Base-by-base conservation (phyloP, 2,113 vertebrate genomes). In the Promerops cafer region DNA sequence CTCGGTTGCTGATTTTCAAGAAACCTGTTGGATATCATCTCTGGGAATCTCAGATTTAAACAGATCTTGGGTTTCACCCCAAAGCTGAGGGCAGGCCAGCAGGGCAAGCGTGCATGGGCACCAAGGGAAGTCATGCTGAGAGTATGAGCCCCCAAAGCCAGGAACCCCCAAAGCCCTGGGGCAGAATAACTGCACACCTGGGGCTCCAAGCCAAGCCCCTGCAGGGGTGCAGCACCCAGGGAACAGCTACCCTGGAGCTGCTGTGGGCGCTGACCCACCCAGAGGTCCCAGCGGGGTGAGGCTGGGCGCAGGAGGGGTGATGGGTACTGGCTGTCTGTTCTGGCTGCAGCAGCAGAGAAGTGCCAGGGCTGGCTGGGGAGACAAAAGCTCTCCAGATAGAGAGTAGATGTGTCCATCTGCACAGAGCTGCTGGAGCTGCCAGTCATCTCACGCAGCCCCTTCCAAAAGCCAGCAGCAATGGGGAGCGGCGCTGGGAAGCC, bases 341-440 rank as follows among this genome's bases (percentile, higher is more conserved):
- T 23, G 78, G 37, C 76, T 70, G 63, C 66, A 63, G 70, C 40
- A 88, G 80, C 42, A 22, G 64, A 63, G 50, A 37, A 54, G 16
- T 1, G 11, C 42, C 66, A 80, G 71, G 71, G 60, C 69, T 3
- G 12, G 44, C 56, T 7, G 2, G 28, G 60, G 61, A 64, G n/a
- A 10, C 3, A 47, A 35, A 77, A 93, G 50, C 72, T 60, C 57
- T 92, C 63, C 86, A 89, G 89, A 39, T 2, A 86, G 45, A 65
- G 53, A 65, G 57, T 31, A n/a, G 70, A 76, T 40, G 37, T 85
- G 65, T 70, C 93, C 89, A 69, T 85, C 90, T 94, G 87, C 74
- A 70, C 77, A 57, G 35, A 94, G 69, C 87, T 92, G 72, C 70
- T 91, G 82, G 77, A 74, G 61, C 94, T 93, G 89, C 69, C 91